Evolutionary conservation across 2,113 vertebrate species (phyloP), one percentile per base, ranked within the genome.

Genomic region (Crotalus tigris): DNA sequence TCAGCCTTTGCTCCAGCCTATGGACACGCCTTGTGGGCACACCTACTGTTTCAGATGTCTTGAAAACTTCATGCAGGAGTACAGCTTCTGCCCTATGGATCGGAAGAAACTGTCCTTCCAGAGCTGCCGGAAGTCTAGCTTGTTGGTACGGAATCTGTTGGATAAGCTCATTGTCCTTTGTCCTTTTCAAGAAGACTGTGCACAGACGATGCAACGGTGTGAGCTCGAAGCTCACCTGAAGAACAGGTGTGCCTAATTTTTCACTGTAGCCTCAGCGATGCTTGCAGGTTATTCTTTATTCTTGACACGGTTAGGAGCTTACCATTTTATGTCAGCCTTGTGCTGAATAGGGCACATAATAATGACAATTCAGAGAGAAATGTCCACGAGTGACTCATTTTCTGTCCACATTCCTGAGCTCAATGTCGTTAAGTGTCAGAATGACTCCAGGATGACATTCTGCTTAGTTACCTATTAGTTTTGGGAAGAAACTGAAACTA

Each of bases 21-120:
- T 99, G 98, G 99, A 99, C 97, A 99, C 99, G 0, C 99, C 99
- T 0, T 99, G 99, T 3, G 98, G 98, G 1, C 99, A 99, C 95
- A 99, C 98, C 0, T 99, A 99, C 93, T 99, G 98, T 96, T 98
- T 98, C 94, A 97, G 97, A 91, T 99, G 99, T 96, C 97, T 99
- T 0, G 98, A 98, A 91, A 99, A 96, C 97, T 99, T 99, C 95
- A 97, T 99, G 97, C 98, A 98, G 88, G 98, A 99, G 91, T 98
- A 98, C 90, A 98, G 94, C 97, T 99, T 99, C 85, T 99, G 99
- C 92, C 98, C 99, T 0, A 98, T 99, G 97, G 98, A 99, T 94
- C 97, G 98, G 51, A 98, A 98, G 94, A 97, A 98, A 89, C 97
- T 99, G 75, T 98, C 97, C 94, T 95, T 99, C 90, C 97, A 98